Conservation (phyloP, 2,113 vertebrate genomes). For the Tupaia tana region DNA sequence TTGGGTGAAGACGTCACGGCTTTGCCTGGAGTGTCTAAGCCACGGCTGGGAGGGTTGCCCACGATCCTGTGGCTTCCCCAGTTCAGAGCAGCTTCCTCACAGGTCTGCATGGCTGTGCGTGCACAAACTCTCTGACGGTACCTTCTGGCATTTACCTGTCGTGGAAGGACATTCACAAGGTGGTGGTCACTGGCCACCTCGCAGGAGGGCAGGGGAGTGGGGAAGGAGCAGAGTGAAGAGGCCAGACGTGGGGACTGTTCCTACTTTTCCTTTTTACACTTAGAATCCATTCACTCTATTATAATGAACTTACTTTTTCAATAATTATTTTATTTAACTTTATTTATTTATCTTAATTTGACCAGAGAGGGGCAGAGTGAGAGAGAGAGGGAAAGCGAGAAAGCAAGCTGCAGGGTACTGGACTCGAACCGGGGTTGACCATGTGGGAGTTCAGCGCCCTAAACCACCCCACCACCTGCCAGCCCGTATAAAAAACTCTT, state of each 20-base stretch:
- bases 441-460: too few species aligned
- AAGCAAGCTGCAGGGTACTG: too few species aligned
- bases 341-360: background rate
- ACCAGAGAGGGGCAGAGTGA: too few species aligned
- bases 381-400: too few species aligned
- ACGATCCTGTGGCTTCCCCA: background rate
- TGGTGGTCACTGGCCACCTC: background rate
- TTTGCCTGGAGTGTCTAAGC: slow-evolving; percentile 77
- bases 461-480: too few species aligned
- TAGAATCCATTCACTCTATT: background rate
- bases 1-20: slow-evolving; percentile 72
- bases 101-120: background rate
- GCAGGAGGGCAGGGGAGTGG: background rate
- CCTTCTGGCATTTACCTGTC: background rate
- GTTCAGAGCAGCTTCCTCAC: background rate
- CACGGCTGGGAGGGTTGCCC: slow-evolving; percentile 46
- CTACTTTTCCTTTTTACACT: background rate
- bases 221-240: background rate
- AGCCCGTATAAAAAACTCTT: too few species aligned
- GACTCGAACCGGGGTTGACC: too few species aligned
- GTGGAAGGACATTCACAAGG: background rate
- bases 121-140: background rate
- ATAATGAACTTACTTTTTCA: background rate
- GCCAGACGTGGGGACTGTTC: background rate
- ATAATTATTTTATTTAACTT: background rate